These are phyloP conservation scores for Nemopilema nomurai DNA, from an alignment of 30 jellyfish, hydroid and myxozoan genomes.

Conservation along the genomic window DNA sequence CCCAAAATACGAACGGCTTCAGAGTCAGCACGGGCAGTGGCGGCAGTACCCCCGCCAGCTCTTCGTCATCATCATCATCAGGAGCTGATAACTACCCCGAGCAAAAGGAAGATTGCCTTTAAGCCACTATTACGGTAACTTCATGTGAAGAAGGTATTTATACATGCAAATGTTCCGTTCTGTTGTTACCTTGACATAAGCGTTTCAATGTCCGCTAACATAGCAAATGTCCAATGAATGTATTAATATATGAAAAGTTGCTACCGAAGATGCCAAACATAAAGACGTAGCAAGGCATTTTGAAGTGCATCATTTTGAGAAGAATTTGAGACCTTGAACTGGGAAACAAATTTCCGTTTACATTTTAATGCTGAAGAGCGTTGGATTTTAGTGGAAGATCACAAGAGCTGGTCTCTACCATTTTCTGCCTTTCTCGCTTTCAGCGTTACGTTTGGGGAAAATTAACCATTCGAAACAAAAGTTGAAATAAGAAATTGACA, in stretches of 20 bases:
- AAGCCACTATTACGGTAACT: not conserved
- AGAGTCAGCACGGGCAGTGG: constrained; percentile 59
- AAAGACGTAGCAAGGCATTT: no score
- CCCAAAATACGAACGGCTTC: constrained; percentile 10
- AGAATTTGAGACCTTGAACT: not conserved
- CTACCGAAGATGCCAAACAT: not conserved
- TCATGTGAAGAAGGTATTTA: constrained; percentile 5
- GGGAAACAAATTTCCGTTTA: not conserved
- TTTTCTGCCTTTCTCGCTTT: not conserved
- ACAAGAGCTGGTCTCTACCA: not conserved
- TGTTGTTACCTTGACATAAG: not conserved
- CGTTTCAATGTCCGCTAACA: not conserved
- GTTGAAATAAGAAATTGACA: not conserved
- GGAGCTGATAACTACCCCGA: constrained; percentile 41
- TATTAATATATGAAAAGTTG: not conserved
- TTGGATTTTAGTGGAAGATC: not conserved
- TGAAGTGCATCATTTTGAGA: no score
- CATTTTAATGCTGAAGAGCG: not conserved
- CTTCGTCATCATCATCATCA: constrained; percentile 51
- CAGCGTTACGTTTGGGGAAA: not conserved
- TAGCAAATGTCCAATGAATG: not conserved
- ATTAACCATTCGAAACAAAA: no score
- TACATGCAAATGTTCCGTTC: constrained; percentile 24
- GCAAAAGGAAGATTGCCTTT: constrained; percentile 20
- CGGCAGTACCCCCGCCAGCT: constrained; percentile 65